phyloP scores from a whole-genome alignment of 2,113 vertebrate species.

The Chamaetylas fuelleborni region DNA sequence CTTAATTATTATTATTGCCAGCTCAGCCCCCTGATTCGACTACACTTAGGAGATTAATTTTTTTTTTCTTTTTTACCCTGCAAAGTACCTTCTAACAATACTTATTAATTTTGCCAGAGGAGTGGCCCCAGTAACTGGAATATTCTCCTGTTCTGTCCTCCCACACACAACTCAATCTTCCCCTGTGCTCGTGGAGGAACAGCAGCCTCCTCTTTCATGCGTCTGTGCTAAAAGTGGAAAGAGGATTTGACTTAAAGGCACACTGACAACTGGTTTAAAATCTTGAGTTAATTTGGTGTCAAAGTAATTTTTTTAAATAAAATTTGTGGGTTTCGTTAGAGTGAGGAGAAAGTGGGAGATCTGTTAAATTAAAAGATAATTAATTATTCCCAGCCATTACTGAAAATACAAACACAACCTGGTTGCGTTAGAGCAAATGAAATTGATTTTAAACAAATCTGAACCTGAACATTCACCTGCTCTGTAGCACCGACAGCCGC shows the following conservation, averaged over 20 bases:
- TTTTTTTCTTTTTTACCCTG: background rate
- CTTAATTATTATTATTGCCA: conserved; percentile 44
- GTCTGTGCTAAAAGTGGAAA: conserved; percentile 42
- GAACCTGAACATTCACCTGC: background rate
- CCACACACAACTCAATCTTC: conserved; percentile 53
- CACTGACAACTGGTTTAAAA: conserved; percentile 26
- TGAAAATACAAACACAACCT: background rate
- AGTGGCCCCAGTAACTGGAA: conserved; percentile 46
- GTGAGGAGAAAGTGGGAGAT: background rate
- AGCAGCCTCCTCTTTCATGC: conserved; percentile 24
- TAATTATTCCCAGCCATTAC: conserved; percentile 12
- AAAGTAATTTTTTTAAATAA: background rate
- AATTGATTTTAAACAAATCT: conserved; percentile 52
- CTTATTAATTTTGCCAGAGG: conserved; percentile 63
- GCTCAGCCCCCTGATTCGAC: conserved; percentile 25
- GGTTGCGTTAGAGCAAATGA: background rate
- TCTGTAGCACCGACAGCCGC: fast-evolving
- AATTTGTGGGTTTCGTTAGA: background rate
- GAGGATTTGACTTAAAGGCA: conserved; percentile 43
- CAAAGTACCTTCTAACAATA: conserved; percentile 50
- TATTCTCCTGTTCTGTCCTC: conserved; percentile 59
- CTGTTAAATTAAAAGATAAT: conserved; percentile 15
- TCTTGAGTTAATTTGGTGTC: conserved; percentile 7
- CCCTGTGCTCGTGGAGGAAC: background rate
- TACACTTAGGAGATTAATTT: conserved; percentile 12